phyloP scores from a whole-genome alignment of 2,113 vertebrate species.

The Python bivittatus region DNA sequence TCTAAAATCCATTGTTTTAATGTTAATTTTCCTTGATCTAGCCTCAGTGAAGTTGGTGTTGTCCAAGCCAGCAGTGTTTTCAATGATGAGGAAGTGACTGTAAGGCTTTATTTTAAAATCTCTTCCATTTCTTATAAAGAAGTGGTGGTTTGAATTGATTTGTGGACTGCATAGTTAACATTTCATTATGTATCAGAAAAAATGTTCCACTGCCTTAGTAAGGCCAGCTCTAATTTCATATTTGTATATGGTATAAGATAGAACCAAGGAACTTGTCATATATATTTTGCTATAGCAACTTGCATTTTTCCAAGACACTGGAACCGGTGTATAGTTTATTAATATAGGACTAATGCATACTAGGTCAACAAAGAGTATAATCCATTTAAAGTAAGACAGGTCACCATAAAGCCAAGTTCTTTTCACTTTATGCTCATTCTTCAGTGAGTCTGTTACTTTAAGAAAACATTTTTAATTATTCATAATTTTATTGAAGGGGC shows the following conservation, averaged over 20 bases:
- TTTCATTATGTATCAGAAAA: neutral
- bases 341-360: neutral
- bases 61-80: neutral
- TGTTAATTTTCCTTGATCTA: no score
- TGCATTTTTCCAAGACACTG: neutral
- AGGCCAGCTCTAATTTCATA: neutral
- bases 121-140: neutral
- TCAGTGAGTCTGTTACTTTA: accelerated
- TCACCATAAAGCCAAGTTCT: neutral
- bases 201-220: neutral
- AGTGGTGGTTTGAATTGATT: neutral
- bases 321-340: neutral
- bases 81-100: neutral
- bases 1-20: no score
- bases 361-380: neutral
- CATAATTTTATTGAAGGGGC: neutral
- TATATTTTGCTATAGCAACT: neutral
- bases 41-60: no score
- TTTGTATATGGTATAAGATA: neutral
- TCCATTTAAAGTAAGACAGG: neutral
- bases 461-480: neutral
- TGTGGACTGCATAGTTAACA: neutral
- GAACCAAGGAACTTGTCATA: neutral
- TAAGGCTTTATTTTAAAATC: neutral
- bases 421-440: conserved; percentile 5